Conservation (phyloP, 2,113 vertebrate genomes). For the Hemibagrus wyckioides region DNA sequence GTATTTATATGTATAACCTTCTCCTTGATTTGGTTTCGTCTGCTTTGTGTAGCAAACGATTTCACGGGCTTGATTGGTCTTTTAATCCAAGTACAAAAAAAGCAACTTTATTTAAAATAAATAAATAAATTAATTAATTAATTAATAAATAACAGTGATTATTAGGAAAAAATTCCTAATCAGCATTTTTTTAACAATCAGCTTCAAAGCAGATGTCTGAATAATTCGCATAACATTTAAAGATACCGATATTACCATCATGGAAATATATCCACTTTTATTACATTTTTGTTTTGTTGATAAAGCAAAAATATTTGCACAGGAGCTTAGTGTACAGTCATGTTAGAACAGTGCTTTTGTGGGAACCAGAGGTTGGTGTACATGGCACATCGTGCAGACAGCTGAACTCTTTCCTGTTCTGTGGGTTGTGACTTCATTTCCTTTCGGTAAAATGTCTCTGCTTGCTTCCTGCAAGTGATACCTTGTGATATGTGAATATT, state of each 20-base stretch:
- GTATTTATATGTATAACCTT: too few relatives aligned
- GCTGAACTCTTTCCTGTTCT: constrained; percentile 68
- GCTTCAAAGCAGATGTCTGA: background rate
- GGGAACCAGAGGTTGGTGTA: constrained; percentile 55
- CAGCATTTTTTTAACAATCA: background rate
- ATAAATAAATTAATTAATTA: too few relatives aligned
- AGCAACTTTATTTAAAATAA: background rate
- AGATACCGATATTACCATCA: too few relatives aligned
- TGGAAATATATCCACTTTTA: background rate
- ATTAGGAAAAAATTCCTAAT: background rate
- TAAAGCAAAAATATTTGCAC: background rate
- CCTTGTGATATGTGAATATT: background rate
- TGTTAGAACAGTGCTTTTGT: constrained; percentile 4
- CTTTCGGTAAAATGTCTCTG: constrained; percentile 23
- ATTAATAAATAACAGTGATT: background rate
- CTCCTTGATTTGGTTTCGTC: background rate
- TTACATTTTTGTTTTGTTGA: background rate
- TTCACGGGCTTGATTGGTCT: background rate
- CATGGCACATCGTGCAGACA: constrained; percentile 34
- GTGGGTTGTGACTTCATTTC: constrained; percentile 48
- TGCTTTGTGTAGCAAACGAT: background rate
- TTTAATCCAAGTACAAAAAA: background rate
- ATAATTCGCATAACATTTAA: background rate
- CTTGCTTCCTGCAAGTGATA: constrained; percentile 3
- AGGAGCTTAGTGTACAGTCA: background rate